A percentile compares a stretch with the other conserved stretches of the same genome.
phyloP scores from a whole-genome alignment of 2,888 invertebrate species.

The Boloria selene region DNA sequence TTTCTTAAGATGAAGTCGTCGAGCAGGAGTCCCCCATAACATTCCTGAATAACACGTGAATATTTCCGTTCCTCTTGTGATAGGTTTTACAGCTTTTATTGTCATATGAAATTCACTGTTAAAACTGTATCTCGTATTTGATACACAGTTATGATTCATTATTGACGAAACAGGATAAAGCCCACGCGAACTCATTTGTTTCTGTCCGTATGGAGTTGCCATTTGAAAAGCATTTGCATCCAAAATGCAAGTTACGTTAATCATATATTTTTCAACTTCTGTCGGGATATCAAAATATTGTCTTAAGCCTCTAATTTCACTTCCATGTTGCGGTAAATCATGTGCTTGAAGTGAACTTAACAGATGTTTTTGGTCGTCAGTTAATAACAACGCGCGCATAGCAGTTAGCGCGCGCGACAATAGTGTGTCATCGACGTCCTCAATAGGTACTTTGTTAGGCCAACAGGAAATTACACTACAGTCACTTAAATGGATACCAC shows the following conservation, averaged over 20 bases:
- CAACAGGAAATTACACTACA: conserved; percentile 84
- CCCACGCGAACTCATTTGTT: conserved; percentile 81
- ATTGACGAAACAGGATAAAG: conserved; percentile 86
- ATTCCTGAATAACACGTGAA: conserved; percentile 85
- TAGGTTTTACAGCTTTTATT: conserved; percentile 82
- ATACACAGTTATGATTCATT: conserved; percentile 86
- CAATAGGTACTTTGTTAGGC: conserved; percentile 75
- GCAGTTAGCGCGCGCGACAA: conserved; percentile 67
- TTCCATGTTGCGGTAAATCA: conserved; percentile 76
- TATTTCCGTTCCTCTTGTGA: conserved; percentile 84
- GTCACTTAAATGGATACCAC: conserved; percentile 82
- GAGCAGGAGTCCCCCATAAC: conserved; percentile 86
- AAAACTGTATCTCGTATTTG: conserved; percentile 85
- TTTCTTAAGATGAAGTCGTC: conserved; percentile 82
- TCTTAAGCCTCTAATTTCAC: conserved; percentile 82
- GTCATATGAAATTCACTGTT: conserved; percentile 82
- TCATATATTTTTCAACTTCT: conserved; percentile 83
- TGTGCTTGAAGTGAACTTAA: conserved; percentile 80
- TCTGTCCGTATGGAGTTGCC: conserved; percentile 68
- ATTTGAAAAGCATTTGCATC: conserved; percentile 88
- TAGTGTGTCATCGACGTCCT: conserved; percentile 62
- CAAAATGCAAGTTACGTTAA: conserved; percentile 82
- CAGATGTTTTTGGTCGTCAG: conserved; percentile 74
- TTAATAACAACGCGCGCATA: conserved; percentile 66
- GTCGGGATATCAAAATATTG: conserved; percentile 73